Percentiles rank a stretch among this genome's conserved stretches.
Evolutionary conservation across 2,888 invertebrate genomes (phyloP).

Genomic region (Drosophila bunnanda): DNA sequence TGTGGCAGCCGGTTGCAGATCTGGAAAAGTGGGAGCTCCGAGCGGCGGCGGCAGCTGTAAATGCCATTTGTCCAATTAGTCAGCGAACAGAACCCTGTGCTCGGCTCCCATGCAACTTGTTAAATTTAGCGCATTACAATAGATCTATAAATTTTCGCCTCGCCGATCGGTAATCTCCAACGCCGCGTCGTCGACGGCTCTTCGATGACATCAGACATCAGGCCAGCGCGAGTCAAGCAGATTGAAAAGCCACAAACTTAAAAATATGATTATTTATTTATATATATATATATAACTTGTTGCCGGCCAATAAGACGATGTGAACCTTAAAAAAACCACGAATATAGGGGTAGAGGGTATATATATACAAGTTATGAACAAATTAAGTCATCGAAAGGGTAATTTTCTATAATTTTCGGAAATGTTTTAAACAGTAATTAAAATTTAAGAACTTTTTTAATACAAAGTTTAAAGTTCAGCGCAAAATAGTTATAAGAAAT

Average conservation of each 20-base stretch:
- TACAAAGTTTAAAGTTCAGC: not conserved
- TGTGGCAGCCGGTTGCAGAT: conserved; percentile 45
- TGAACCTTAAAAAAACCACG: conserved; percentile 6
- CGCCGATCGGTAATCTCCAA: conserved; percentile 57
- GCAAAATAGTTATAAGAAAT: not conserved
- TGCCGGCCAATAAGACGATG: conserved; percentile 26
- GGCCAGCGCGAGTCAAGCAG: conserved; percentile 33
- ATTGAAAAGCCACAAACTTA: conserved; percentile 39
- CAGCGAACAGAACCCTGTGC: conserved; percentile 46
- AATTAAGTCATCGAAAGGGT: not conserved
- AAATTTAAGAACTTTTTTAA: not conserved
- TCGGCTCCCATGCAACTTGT: conserved; percentile 63
- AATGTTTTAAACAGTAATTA: too few relatives aligned
- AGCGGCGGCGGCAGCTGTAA: conserved; percentile 66
- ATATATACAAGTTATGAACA: conserved; percentile 1
- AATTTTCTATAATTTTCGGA: not conserved
- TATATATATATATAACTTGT: conserved; percentile 13
- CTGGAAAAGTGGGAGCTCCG: not conserved
- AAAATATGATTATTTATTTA: conserved; percentile 40
- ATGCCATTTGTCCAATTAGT: conserved; percentile 78
- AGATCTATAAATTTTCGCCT: conserved; percentile 68
- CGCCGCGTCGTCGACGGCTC: not conserved
- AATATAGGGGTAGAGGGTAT: not conserved
- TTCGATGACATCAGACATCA: conserved; percentile 65
- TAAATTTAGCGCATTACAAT: conserved; percentile 78